Conservation (phyloP, 2,888 invertebrate species). For the Diaprepes abbreviatus region DNA sequence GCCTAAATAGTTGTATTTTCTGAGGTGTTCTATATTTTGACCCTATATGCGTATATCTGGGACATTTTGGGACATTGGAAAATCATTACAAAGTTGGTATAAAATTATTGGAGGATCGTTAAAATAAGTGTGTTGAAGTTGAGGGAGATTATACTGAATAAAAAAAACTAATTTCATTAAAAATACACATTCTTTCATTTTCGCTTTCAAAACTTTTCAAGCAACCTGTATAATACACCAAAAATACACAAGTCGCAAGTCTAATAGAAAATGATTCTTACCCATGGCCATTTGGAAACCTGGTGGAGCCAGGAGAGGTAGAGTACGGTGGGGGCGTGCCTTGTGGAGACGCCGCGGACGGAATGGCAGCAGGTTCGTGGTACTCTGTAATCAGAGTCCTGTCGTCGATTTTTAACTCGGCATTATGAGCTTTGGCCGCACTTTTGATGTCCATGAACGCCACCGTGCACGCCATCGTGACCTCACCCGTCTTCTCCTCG, state of each 20-base stretch:
- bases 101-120: too few relatives aligned
- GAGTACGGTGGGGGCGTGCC: constrained; percentile 70
- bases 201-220: too few relatives aligned
- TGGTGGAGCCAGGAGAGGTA: constrained; percentile 72
- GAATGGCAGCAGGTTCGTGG: constrained; percentile 87
- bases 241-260: too few relatives aligned
- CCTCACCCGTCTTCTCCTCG: constrained; percentile 71
- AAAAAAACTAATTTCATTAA: too few relatives aligned
- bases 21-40: too few relatives aligned
- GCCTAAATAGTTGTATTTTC: too few relatives aligned
- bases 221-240: too few relatives aligned
- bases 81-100: too few relatives aligned
- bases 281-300: constrained; percentile 71
- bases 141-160: background rate
- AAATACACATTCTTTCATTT: too few relatives aligned
- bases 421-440: constrained; percentile 91
- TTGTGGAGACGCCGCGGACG: constrained; percentile 73
- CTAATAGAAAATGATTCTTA: constrained; percentile 64
- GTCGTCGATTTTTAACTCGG: constrained; percentile 91
- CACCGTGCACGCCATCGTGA: constrained; percentile 87
- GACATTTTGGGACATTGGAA: too few relatives aligned
- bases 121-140: background rate
- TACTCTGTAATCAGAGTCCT: constrained; percentile 90
- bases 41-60: too few relatives aligned
- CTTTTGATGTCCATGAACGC: constrained; percentile 98